Percentiles rank a stretch among this genome's conserved stretches.
Evolutionary conservation across 1,140 invertebrate genomes (phyloP).

Genomic region (Drosophila sp.): DNA sequence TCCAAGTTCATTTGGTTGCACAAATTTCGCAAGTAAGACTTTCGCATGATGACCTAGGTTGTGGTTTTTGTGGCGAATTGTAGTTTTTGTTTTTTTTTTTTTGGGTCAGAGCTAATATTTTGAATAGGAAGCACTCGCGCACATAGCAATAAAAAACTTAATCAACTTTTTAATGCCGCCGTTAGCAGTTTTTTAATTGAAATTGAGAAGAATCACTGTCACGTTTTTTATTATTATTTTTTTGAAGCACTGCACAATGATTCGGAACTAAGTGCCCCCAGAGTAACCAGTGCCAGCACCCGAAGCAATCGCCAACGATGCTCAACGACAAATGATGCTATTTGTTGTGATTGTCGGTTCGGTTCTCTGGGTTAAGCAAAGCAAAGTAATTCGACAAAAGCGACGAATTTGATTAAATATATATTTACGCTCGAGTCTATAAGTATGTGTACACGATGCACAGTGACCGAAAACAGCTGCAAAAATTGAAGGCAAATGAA

Average conservation of each 20-base stretch:
- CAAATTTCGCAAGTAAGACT: slow-evolving; percentile 10
- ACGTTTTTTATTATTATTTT: slow-evolving; percentile 10
- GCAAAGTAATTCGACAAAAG: slow-evolving; percentile 21
- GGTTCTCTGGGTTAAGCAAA: slow-evolving; percentile 31
- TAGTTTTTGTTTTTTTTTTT: neutral
- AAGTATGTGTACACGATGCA: slow-evolving; percentile 36
- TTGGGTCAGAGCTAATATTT: slow-evolving; percentile 1
- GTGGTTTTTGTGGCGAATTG: slow-evolving; percentile 45
- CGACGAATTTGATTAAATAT: slow-evolving; percentile 75
- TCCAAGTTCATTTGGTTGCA: slow-evolving; percentile 63
- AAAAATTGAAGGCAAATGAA: neutral
- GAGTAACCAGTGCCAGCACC: slow-evolving; percentile 20
- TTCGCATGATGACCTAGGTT: slow-evolving; percentile 63
- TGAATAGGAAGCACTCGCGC: slow-evolving; percentile 1
- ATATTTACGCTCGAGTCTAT: slow-evolving; percentile 34
- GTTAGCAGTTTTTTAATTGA: slow-evolving; percentile 44
- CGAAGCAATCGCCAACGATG: slow-evolving; percentile 57
- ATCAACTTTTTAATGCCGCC: slow-evolving; percentile 38
- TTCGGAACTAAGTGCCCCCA: slow-evolving; percentile 18
- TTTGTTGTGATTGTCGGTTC: slow-evolving; percentile 53
- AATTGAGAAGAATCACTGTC: slow-evolving; percentile 27
- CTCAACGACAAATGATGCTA: slow-evolving; percentile 71
- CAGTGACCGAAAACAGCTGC: slow-evolving; percentile 29
- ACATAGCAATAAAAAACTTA: slow-evolving; percentile 20
- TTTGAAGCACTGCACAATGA: slow-evolving; percentile 9